Conservation (phyloP, 1,140 invertebrate genomes). For the Pseudomyrmex sp. region DNA sequence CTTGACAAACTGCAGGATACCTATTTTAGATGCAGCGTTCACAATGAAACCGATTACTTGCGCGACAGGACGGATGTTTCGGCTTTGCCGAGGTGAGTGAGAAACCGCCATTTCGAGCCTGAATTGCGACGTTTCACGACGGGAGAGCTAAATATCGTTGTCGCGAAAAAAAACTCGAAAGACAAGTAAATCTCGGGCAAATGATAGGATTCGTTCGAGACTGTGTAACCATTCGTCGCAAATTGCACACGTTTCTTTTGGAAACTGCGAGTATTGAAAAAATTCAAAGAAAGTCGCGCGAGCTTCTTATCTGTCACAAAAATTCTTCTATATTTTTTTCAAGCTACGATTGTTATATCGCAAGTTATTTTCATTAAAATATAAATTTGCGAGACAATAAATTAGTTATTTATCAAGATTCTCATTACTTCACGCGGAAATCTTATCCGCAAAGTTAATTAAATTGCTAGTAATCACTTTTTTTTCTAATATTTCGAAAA, state of each 20-base stretch:
- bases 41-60: constrained; percentile 62
- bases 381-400: neutral
- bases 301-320: neutral
- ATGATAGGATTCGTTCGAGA: constrained; percentile 65
- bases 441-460: neutral
- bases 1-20: neutral
- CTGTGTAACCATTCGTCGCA: constrained; percentile 69
- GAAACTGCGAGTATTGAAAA: neutral
- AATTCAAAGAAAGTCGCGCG: constrained; percentile 47
- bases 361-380: too few relatives aligned
- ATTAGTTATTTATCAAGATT: neutral
- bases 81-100: constrained; percentile 16
- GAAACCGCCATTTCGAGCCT: constrained; percentile 37
- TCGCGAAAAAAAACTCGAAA: constrained; percentile 50
- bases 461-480: neutral
- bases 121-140: constrained; percentile 42
- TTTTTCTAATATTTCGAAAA: neutral
- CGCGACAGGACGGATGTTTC: constrained; percentile 36
- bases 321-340: too few relatives aligned
- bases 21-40: constrained; percentile 52
- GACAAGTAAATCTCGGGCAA: constrained; percentile 68
- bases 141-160: constrained; percentile 19
- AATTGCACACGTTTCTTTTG: constrained; percentile 31
- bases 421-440: neutral
- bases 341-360: too few relatives aligned